These are phyloP conservation scores for Perithous albicinctus DNA, from an alignment of 2,888 invertebrate species.

Conservation along the genomic window DNA sequence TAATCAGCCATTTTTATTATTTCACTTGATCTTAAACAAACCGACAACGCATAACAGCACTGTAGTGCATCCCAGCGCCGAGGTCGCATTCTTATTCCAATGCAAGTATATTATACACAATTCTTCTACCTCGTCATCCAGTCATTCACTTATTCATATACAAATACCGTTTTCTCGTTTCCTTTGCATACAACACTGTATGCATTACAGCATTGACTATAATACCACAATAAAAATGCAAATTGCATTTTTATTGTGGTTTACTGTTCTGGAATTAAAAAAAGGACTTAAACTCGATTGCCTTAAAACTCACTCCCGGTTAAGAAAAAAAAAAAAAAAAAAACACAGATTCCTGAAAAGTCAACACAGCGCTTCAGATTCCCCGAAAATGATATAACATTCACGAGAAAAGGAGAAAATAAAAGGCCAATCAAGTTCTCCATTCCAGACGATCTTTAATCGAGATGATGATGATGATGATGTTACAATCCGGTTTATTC, in stretches of 20 bases:
- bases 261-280: no score
- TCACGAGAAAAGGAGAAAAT: background rate
- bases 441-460: constrained; percentile 42
- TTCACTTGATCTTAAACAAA: background rate
- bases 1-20: no score
- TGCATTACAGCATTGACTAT: background rate
- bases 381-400: constrained; percentile 6
- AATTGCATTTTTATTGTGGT: background rate
- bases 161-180: background rate
- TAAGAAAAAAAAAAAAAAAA: background rate
- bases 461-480: constrained; percentile 42
- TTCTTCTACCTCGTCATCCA: background rate
- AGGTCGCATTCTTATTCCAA: no score
- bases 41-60: background rate
- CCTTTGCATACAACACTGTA: background rate
- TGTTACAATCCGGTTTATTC: constrained; percentile 62
- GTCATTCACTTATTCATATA: background rate
- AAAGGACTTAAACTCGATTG: no score
- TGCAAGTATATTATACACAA: background rate
- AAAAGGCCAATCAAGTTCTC: constrained; percentile 29
- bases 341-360: background rate
- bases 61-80: background rate
- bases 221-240: background rate
- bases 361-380: background rate
- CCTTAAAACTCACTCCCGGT: no score